These are phyloP conservation scores for Odontesthes bonariensis DNA, from an alignment of 2,113 vertebrate genomes.

Conservation along the genomic window DNA sequence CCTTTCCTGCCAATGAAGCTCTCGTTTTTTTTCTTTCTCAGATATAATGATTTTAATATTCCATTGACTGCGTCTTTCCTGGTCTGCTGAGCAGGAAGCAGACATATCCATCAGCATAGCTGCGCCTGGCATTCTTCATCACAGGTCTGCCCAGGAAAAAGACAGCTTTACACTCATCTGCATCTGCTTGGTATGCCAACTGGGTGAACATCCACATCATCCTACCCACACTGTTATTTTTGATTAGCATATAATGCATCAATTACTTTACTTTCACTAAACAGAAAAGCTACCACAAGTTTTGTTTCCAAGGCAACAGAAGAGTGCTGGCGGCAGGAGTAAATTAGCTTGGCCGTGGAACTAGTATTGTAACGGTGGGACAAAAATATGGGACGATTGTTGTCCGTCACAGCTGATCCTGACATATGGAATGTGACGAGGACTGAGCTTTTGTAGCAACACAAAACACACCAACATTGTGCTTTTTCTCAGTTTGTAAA, in stretches of 20 bases:
- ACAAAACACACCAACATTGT: neutral
- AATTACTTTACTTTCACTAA: slow-evolving; percentile 77
- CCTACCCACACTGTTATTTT: slow-evolving; percentile 74
- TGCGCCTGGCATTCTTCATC: slow-evolving; percentile 76
- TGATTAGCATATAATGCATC: slow-evolving; percentile 83
- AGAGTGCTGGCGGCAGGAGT: slow-evolving; percentile 61
- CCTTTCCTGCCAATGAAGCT: slow-evolving; percentile 40
- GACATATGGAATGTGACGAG: slow-evolving; percentile 39
- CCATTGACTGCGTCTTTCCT: slow-evolving; percentile 71
- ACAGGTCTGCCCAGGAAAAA: slow-evolving; percentile 75
- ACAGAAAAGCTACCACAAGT: slow-evolving; percentile 66
- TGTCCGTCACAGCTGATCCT: slow-evolving; percentile 43
- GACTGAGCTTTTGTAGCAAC: neutral
- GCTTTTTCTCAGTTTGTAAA: neutral
- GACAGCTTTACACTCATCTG: slow-evolving; percentile 74
- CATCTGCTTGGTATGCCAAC: slow-evolving; percentile 80
- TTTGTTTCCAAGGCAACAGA: slow-evolving; percentile 79
- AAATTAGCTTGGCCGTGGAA: slow-evolving; percentile 69
- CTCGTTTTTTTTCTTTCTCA: slow-evolving; percentile 25
- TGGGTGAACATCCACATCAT: slow-evolving; percentile 71
- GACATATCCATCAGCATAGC: slow-evolving; percentile 75
- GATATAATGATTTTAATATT: slow-evolving; percentile 78
- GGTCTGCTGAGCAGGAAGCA: slow-evolving; percentile 80
- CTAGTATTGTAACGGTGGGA: slow-evolving; percentile 28
- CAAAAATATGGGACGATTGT: slow-evolving; percentile 47